Evolutionary conservation across 2,797 vertebrate genomes (phyloP).

Genomic region (Sebastes iracundus): DNA sequence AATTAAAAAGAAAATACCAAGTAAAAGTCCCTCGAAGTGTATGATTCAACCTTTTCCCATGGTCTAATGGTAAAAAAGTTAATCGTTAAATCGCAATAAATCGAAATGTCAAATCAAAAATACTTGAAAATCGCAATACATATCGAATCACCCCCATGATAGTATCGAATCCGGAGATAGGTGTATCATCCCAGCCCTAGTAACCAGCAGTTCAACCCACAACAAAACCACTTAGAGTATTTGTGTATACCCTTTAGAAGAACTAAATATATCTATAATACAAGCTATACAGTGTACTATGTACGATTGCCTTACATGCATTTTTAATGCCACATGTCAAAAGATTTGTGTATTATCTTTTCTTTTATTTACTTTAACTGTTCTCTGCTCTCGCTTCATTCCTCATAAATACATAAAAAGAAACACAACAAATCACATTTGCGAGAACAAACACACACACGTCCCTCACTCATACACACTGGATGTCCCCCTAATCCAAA

Average conservation of each 20-base stretch:
- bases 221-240: neutral
- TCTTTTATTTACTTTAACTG: neutral
- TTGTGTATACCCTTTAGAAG: neutral
- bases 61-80: too few relatives aligned
- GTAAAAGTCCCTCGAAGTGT: too few relatives aligned
- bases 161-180: too few relatives aligned
- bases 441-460: neutral
- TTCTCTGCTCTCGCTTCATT: neutral
- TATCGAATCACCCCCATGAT: too few relatives aligned
- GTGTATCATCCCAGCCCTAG: too few relatives aligned
- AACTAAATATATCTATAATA: neutral
- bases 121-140: too few relatives aligned
- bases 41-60: too few relatives aligned
- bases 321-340: neutral
- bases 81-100: too few relatives aligned
- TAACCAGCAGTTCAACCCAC: neutral
- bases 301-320: neutral
- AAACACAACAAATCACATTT: constrained; percentile 19
- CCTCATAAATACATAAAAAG: neutral
- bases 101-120: too few relatives aligned
- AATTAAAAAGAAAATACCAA: too few relatives aligned
- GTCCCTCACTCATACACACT: neutral
- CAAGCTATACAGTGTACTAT: neutral
- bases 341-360: neutral
- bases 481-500: neutral